These are phyloP conservation scores for Ennomos erosarius DNA, from an alignment of 2,888 invertebrate species.

Conservation along the genomic window DNA sequence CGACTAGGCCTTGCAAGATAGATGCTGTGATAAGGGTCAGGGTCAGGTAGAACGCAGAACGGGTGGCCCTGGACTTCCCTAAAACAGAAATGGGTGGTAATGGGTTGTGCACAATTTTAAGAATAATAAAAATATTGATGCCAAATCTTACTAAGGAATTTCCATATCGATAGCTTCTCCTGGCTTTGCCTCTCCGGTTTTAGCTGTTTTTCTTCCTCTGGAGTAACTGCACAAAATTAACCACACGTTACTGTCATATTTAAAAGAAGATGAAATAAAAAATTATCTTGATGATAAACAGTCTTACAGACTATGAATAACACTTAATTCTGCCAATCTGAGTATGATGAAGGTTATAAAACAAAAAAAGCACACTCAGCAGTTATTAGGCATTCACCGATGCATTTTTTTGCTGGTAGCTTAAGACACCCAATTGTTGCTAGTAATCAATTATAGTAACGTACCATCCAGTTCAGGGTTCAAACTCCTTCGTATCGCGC, in stretches of 20 bases:
- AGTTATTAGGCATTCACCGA: no score
- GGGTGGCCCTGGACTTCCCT: slow-evolving; percentile 65
- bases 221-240: slow-evolving; percentile 40
- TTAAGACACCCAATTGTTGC: no score
- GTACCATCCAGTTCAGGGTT: slow-evolving; percentile 50
- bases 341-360: no score
- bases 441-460: background rate
- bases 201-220: slow-evolving; percentile 48
- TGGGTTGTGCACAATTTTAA: no score
- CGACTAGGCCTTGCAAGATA: slow-evolving; percentile 68
- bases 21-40: slow-evolving; percentile 53
- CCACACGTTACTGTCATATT: no score
- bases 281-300: no score
- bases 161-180: slow-evolving; percentile 53
- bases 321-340: no score
- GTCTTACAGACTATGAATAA: no score
- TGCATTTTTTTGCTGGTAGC: no score
- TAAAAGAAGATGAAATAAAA: no score
- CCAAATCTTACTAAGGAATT: slow-evolving; percentile 61
- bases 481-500: slow-evolving; percentile 50
- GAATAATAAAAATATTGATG: background rate
- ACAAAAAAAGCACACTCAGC: no score
- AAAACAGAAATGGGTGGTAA: slow-evolving; percentile 25
- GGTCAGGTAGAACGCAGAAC: slow-evolving; percentile 53
- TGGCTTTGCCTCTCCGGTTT: slow-evolving; percentile 28